A percentile compares a stretch with the other conserved stretches of the same genome.
phyloP scores from a whole-genome alignment of 1,140 invertebrate species.

The Lanistes nyassanus region DNA sequence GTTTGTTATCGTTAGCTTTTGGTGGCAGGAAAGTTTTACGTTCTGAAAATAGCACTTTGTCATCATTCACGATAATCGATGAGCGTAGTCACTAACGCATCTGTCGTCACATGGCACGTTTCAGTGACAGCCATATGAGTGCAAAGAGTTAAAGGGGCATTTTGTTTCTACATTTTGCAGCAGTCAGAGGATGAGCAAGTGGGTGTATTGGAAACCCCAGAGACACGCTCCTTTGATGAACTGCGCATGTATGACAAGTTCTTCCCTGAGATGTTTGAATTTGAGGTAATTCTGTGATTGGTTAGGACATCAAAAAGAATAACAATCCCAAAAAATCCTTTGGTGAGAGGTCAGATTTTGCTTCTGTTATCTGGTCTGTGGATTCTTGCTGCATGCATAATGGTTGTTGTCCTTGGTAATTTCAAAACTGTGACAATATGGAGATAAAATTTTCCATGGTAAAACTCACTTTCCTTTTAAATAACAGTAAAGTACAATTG shows the following conservation, averaged over 20 bases:
- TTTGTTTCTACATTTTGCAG: background rate
- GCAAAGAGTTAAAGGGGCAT: too few species aligned
- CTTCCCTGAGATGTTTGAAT: slow-evolving; percentile 62
- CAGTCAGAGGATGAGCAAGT: slow-evolving; percentile 53
- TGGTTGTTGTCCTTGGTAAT: too few species aligned
- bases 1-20: background rate
- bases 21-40: background rate
- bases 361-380: background rate
- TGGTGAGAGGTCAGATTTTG: background rate
- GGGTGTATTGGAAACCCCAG: slow-evolving; percentile 43
- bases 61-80: background rate
- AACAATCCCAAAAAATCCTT: background rate
- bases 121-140: too few species aligned
- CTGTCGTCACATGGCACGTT: too few species aligned
- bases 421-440: too few species aligned
- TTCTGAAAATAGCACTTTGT: background rate
- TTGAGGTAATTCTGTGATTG: slow-evolving; percentile 44
- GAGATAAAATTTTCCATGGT: too few species aligned
- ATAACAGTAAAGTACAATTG: too few species aligned
- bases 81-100: too few species aligned
- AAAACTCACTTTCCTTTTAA: too few species aligned
- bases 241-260: slow-evolving; percentile 59
- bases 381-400: too few species aligned
- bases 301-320: background rate
- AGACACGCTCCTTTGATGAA: slow-evolving; percentile 53